Evolutionary conservation across 1,140 invertebrate species (phyloP).

Genomic region (Drosophila varians): DNA sequence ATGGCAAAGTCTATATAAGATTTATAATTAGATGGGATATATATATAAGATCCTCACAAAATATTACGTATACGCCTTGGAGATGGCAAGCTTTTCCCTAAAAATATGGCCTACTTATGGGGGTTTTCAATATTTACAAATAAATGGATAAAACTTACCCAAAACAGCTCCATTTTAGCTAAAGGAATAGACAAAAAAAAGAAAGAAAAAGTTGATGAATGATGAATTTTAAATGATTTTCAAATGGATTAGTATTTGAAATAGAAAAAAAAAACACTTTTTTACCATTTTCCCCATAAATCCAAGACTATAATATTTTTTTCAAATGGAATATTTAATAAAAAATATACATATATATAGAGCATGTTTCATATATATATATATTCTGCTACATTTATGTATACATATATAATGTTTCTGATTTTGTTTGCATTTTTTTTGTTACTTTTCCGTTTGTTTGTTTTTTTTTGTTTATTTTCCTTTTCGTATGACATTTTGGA

Average conservation of each 20-base stretch:
- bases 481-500: constrained; percentile 72
- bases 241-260: too few species aligned
- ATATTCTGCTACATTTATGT: constrained; percentile 45
- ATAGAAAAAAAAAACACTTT: too few species aligned
- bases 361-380: constrained; percentile 42
- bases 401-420: constrained; percentile 47
- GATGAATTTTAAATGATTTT: too few species aligned
- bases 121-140: not conserved
- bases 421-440: constrained; percentile 17
- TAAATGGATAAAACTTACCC: too few species aligned
- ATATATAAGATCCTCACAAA: too few species aligned
- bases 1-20: not conserved
- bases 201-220: too few species aligned
- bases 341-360: constrained; percentile 42
- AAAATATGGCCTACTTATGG: not conserved
- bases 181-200: too few species aligned
- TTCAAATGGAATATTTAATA: constrained; percentile 39
- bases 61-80: not conserved
- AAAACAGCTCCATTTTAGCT: too few species aligned
- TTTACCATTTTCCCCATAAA: not conserved
- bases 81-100: not conserved
- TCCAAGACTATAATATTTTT: not conserved
- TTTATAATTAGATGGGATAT: too few species aligned
- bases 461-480: constrained; percentile 37
- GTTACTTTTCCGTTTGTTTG: constrained; percentile 15